Evolutionary conservation across 2,888 invertebrate genomes (phyloP).

Genomic region (Brenthis daphne): DNA sequence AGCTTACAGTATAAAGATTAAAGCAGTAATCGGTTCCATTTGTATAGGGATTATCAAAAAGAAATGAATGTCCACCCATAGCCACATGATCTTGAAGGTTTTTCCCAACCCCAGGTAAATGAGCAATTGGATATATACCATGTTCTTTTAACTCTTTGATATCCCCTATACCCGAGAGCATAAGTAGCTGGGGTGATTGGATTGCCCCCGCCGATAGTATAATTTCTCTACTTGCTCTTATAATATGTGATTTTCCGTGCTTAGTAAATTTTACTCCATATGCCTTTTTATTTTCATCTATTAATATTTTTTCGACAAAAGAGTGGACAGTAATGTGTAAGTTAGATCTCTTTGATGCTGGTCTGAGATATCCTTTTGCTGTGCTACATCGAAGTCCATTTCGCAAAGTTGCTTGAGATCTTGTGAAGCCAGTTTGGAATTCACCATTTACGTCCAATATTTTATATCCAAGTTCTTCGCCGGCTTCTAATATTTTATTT

Average conservation of each 20-base stretch:
- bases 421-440: conserved; percentile 89
- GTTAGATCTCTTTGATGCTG: conserved; percentile 85
- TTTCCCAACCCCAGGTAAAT: conserved; percentile 88
- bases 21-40: conserved; percentile 85
- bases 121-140: conserved; percentile 82
- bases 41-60: conserved; percentile 84
- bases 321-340: conserved; percentile 88
- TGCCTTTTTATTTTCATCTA: conserved; percentile 84
- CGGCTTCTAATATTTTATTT: conserved; percentile 86
- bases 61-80: conserved; percentile 88
- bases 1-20: conserved; percentile 85
- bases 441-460: conserved; percentile 89
- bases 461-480: conserved; percentile 86
- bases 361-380: conserved; percentile 90
- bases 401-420: conserved; percentile 88
- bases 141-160: conserved; percentile 82
- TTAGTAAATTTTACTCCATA: conserved; percentile 86
- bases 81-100: conserved; percentile 93
- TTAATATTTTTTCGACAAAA: conserved; percentile 85
- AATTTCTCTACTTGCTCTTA: conserved; percentile 87
- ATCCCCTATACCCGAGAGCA: conserved; percentile 93
- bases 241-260: conserved; percentile 74
- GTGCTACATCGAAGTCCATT: conserved; percentile 92
- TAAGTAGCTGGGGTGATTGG: conserved; percentile 91
- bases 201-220: conserved; percentile 93